Evolutionary conservation across 2,888 invertebrate species (phyloP).

Genomic region (Cataglyphis albicans): DNA sequence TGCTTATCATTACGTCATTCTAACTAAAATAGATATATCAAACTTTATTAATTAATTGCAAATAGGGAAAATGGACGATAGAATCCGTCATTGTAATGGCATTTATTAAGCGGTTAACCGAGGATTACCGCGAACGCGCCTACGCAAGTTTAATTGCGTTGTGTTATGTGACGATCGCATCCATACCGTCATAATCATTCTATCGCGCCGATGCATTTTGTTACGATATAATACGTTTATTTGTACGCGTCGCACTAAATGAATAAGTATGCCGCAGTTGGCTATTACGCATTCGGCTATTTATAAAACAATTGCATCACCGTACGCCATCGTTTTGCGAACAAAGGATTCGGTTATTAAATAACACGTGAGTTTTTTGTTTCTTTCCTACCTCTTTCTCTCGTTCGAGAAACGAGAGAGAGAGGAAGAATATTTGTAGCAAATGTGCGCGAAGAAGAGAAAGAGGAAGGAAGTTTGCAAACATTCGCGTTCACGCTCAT

Average conservation of each 20-base stretch:
- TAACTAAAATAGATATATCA: conserved; percentile 38
- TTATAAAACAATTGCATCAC: conserved; percentile 37
- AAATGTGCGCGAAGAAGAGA: conserved; percentile 6
- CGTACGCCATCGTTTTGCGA: conserved; percentile 33
- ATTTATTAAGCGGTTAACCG: conserved; percentile 45
- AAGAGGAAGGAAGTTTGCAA: conserved; percentile 50
- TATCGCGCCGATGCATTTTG: conserved; percentile 27
- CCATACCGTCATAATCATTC: conserved; percentile 30
- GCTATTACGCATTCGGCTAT: conserved; percentile 32
- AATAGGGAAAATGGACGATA: conserved; percentile 36
- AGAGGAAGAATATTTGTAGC: neutral
- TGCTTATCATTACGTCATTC: neutral
- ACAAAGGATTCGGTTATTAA: conserved; percentile 30
- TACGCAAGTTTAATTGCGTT: conserved; percentile 46
- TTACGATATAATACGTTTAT: conserved; percentile 46
- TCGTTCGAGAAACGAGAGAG: conserved; percentile 7
- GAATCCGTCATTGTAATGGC: conserved; percentile 41
- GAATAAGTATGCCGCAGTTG: conserved; percentile 29
- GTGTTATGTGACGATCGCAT: conserved; percentile 25
- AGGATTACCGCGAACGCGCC: conserved; percentile 39
- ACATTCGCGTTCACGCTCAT: conserved; percentile 35
- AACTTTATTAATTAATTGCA: conserved; percentile 18
- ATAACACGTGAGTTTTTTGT: conserved; percentile 5
- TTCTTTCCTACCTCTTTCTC: neutral
- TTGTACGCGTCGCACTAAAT: conserved; percentile 34